These are phyloP conservation scores for Dendrocincla fuliginosa DNA, from an alignment of 2,797 vertebrate species.

Conservation along the genomic window DNA sequence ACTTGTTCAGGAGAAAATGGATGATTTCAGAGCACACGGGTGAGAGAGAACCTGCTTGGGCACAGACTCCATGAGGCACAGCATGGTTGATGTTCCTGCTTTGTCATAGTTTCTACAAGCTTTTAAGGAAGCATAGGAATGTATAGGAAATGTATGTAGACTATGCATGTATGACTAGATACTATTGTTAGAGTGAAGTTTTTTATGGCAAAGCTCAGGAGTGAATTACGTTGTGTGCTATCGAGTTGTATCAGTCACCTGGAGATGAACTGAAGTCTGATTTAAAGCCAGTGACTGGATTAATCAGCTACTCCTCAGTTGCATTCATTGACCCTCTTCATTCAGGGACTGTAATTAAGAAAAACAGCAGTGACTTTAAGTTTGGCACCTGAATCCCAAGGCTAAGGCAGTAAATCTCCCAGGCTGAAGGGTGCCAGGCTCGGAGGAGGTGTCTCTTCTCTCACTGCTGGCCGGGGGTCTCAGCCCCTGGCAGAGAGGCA, in stretches of 20 bases:
- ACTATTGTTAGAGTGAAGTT: neutral
- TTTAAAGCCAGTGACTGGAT: conserved; percentile 30
- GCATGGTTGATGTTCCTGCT: neutral
- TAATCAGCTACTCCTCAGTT: conserved; percentile 39
- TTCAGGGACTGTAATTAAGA: conserved; percentile 56
- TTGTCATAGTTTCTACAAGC: neutral
- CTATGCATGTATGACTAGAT: neutral
- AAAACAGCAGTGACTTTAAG: conserved; percentile 44
- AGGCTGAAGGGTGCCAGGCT: conserved; percentile 33
- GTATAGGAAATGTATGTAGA: neutral
- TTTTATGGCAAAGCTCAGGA: conserved; percentile 1
- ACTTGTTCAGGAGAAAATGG: neutral
- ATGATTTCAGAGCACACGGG: neutral
- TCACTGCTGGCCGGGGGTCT: neutral
- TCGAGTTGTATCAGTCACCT: conserved; percentile 4
- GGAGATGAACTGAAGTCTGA: conserved; percentile 42
- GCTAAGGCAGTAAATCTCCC: conserved; percentile 46
- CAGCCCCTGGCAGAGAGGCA: neutral
- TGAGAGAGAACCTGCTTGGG: neutral
- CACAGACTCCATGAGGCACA: neutral
- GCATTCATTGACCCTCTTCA: conserved; percentile 44
- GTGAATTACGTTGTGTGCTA: neutral
- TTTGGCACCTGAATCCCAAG: conserved; percentile 47
- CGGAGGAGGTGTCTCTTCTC: neutral
- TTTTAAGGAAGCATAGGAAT: neutral